These are phyloP conservation scores for Scaptomyza cyrtandrae DNA, from an alignment of 2,888 invertebrate genomes.

Conservation along the genomic window DNA sequence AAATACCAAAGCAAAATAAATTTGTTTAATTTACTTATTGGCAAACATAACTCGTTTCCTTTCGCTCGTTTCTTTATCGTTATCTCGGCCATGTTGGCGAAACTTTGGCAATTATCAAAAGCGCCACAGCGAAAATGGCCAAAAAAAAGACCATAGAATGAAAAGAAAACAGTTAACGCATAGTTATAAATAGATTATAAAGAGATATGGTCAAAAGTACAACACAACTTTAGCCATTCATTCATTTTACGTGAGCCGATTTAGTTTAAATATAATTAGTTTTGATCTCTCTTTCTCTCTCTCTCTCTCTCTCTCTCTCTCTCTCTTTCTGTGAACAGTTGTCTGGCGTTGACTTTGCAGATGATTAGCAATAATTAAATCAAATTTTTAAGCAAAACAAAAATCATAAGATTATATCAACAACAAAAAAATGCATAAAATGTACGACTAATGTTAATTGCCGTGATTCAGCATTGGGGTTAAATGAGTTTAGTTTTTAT, in stretches of 20 bases:
- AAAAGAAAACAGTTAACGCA: constrained; percentile 39
- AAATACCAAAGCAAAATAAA: constrained; percentile 17
- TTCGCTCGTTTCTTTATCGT: constrained; percentile 18
- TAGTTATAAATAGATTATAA: constrained; percentile 33
- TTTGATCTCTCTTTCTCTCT: background rate
- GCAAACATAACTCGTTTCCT: constrained; percentile 59
- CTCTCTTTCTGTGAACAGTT: background rate
- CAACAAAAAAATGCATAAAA: constrained; percentile 15
- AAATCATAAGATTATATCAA: constrained; percentile 33
- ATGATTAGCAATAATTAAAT: constrained; percentile 64
- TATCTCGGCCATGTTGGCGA: constrained; percentile 39
- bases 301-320: background rate
- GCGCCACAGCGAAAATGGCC: background rate
- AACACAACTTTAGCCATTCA: background rate
- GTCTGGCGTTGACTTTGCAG: constrained; percentile 41
- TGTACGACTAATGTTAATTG: constrained; percentile 49
- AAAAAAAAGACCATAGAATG: constrained; percentile 5
- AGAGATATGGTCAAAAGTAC: constrained; percentile 21
- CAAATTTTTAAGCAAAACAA: constrained; percentile 57
- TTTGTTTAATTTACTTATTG: constrained; percentile 66
- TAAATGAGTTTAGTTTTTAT: constrained; percentile 34
- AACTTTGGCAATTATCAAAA: constrained; percentile 50
- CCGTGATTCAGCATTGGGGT: constrained; percentile 30
- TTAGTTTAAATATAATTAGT: background rate
- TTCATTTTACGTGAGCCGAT: background rate